Evolutionary conservation across 2,888 invertebrate genomes (phyloP), one percentile per base, ranked within the genome.

Genomic region (Chrysolina oricalcia): DNA sequence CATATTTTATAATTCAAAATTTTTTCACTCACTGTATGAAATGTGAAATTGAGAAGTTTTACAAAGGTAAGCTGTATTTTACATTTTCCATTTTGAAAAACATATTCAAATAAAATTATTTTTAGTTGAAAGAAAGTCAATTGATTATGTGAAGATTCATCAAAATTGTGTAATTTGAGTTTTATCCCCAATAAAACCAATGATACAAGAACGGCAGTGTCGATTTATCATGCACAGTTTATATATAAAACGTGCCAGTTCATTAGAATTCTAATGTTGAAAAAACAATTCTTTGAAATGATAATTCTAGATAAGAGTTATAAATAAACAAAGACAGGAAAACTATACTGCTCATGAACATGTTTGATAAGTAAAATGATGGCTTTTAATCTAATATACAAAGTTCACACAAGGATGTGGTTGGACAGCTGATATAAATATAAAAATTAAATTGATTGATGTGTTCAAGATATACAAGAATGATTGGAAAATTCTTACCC

Each of bases 401-500:
- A 50, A 50, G 50, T 15, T 59, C 27, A 35, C 15, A 59, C 35
- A 59, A 59, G 13, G 27, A 59, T 35, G 23, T 17, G 23, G 27
- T 27, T 59, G 59, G 59, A 59, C 23, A 59, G 27, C 8, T 21
- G 13, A 9, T 35, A 59, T 59, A 27, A 27, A n/a, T 15, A 43
- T 43, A 46, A 46, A 46, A 23, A n/a, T 10, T 6, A 27, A 59
- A 6, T 27, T 53, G 27, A 59, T 59, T 27, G 59, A 59, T 35
- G 23, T 15, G n/a, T 59, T 35, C n/a, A 23, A n/a, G 35, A 59
- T 48, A 56, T 4, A 56, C 9, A 56, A 21, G 13, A 13, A 56
- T 35, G 8, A 56, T 59, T 8, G 2, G 35, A 59, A n/a, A 59
- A 6, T 23, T 59, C 59, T 59, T 35, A 59, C 59, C 59, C n/a